Percentiles rank a stretch among this genome's conserved stretches.
phyloP scores from a whole-genome alignment of 2,888 invertebrate genomes.

The Ceriagrion tenellum region DNA sequence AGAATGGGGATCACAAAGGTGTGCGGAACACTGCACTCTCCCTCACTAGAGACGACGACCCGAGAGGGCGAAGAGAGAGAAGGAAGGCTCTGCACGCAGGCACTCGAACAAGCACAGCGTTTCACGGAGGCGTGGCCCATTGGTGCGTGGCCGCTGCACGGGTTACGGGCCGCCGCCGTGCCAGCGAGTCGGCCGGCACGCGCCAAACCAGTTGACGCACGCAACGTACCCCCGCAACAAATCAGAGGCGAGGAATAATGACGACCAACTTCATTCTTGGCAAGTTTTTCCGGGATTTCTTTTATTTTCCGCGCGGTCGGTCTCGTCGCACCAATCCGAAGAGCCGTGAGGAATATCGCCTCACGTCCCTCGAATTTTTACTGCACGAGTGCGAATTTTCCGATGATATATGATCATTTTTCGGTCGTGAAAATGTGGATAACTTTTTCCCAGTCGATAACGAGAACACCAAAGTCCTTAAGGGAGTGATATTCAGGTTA shows the following conservation, averaged over 20 bases:
- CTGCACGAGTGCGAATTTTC: too few relatives aligned
- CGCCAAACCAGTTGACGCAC: background rate
- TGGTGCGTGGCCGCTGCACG: background rate
- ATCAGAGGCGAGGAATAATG: background rate
- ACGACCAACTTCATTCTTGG: background rate
- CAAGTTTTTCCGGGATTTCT: background rate
- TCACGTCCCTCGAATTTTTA: background rate
- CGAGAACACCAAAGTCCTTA: too few relatives aligned
- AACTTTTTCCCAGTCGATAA: too few relatives aligned
- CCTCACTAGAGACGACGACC: too few relatives aligned
- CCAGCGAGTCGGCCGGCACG: background rate
- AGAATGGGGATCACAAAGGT: background rate
- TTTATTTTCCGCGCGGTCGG: background rate
- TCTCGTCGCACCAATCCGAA: background rate
- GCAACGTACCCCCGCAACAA: background rate
- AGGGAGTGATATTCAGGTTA: too few relatives aligned
- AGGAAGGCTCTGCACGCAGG: background rate
- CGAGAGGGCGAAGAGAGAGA: too few relatives aligned
- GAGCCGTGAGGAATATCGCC: background rate
- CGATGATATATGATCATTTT: too few relatives aligned
- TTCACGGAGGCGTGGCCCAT: background rate
- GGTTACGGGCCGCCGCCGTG: background rate
- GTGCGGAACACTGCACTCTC: background rate
- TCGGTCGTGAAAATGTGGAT: too few relatives aligned
- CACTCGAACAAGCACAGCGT: background rate